Evolutionary conservation across 2,888 invertebrate genomes (phyloP), one percentile per base, ranked within the genome.

Genomic region (Branchinecta sandiegonensis): DNA sequence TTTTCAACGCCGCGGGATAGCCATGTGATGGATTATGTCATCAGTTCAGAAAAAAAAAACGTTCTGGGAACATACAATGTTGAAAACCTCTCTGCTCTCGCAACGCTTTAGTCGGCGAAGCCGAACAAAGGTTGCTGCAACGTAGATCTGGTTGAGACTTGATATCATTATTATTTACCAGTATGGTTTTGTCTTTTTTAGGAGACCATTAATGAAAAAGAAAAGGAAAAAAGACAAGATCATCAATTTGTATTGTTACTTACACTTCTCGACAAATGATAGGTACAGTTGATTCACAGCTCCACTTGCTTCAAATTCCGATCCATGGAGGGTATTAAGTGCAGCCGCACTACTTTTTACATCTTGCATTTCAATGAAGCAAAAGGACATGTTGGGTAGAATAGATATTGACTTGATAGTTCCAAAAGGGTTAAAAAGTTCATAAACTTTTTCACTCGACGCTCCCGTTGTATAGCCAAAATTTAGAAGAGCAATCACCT

Each of bases 391-490:
- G 69, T 86, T 85, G 23, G 87, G 86, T 71, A 88, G 77, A 81
- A 92, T 85, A 48, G 85, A 77, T 50, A 90, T 81, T 66, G 84
- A 82, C 23, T 83, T 81, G 2, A 87, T 76, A 37, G 75, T 70
- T 1, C 86, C 83, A 76, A 80, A 79, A 69, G 79, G 75, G 7
- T 78, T 75, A 68, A 85, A 82, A 8, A 83, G 76, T 64, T 80
- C 76, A 8, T 84, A 75, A 11, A 94, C 75, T 66, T 79, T 76
- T 74, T 86, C 85, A 76, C 87, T 84, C 8, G 83, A 81, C 37
- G 91, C 79, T 8, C 90, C 90, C 72, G 88, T 90, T 3, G 87
- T 88, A 70, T 93, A 82, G 1, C 94, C 94, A 46, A 86, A 88
- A 79, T 94, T 94, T 9, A 56, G 56, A 56, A 56, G 56, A 56